Conservation (phyloP, 2,888 invertebrate genomes). For the Pollenia amentaria region DNA sequence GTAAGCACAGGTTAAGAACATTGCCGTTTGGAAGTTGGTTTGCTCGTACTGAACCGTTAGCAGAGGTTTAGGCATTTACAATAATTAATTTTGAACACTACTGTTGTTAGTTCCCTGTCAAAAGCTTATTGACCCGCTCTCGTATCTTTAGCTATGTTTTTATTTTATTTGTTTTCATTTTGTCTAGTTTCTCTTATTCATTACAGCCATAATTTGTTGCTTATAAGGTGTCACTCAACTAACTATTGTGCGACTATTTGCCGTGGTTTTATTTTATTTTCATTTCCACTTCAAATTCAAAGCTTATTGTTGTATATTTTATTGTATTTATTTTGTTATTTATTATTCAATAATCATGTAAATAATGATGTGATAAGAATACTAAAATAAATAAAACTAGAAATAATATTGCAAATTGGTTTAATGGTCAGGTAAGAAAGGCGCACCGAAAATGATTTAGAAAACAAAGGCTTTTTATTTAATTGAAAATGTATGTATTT, state of each 20-base stretch:
- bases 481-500: too few species aligned
- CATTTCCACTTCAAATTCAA: conserved; percentile 20
- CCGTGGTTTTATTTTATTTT: conserved; percentile 44
- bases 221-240: conserved; percentile 69
- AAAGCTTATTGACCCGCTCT: too few species aligned
- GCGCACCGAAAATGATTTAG: neutral
- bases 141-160: neutral
- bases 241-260: conserved; percentile 7
- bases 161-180: conserved; percentile 1
- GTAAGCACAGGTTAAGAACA: too few species aligned
- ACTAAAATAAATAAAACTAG: conserved; percentile 14
- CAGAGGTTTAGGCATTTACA: too few species aligned
- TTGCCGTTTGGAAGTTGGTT: too few species aligned
- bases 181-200: conserved; percentile 9
- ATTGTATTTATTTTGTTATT: conserved; percentile 43
- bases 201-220: conserved; percentile 34
- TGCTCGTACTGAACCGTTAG: too few species aligned
- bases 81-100: too few species aligned
- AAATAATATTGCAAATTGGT: conserved; percentile 2
- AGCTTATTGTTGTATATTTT: conserved; percentile 32
- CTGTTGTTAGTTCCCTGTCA: too few species aligned
- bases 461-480: neutral
- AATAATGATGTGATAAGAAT: conserved; percentile 70
- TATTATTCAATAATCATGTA: conserved; percentile 58
- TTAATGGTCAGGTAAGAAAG: neutral